A percentile compares a stretch with the other conserved stretches of the same genome.
phyloP scores from a whole-genome alignment of 92 coral and sea anemone genomes.

The Diadumene lineata region DNA sequence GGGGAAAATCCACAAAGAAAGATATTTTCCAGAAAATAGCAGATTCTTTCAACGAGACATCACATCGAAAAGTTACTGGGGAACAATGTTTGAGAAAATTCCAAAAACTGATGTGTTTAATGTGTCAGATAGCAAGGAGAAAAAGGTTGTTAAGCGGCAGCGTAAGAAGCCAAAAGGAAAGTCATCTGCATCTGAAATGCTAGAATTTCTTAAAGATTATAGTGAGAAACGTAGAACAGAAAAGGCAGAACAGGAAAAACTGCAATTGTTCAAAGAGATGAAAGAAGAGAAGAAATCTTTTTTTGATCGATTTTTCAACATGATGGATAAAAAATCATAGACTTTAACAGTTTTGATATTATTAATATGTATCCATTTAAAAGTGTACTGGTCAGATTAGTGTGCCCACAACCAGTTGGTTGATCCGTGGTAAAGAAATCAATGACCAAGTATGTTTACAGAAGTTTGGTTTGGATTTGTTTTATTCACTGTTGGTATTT shows the following conservation, averaged over 20 bases:
- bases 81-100: slow-evolving; percentile 48
- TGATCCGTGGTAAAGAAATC: no score
- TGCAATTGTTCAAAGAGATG: slow-evolving; percentile 18
- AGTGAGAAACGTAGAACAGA: slow-evolving; percentile 26
- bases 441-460: no score
- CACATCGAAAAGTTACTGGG: slow-evolving; percentile 27
- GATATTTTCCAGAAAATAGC: slow-evolving; percentile 42
- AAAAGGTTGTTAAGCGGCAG: background rate
- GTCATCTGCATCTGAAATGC: slow-evolving; percentile 43
- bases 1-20: slow-evolving; percentile 25
- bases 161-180: slow-evolving; percentile 22
- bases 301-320: slow-evolving; percentile 21
- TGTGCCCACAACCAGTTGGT: no score
- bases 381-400: no score
- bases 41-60: slow-evolving; percentile 23
- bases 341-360: no score
- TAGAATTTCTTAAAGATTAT: slow-evolving; percentile 21
- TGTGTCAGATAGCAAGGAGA: slow-evolving; percentile 1
- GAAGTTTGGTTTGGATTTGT: no score
- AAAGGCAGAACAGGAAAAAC: slow-evolving; percentile 26
- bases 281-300: slow-evolving; percentile 33
- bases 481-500: no score
- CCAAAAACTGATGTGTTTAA: slow-evolving; percentile 28
- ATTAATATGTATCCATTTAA: no score
- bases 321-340: slow-evolving; percentile 18